Base-by-base conservation (phyloP, 2,113 vertebrate species). In the Pica pica region DNA sequence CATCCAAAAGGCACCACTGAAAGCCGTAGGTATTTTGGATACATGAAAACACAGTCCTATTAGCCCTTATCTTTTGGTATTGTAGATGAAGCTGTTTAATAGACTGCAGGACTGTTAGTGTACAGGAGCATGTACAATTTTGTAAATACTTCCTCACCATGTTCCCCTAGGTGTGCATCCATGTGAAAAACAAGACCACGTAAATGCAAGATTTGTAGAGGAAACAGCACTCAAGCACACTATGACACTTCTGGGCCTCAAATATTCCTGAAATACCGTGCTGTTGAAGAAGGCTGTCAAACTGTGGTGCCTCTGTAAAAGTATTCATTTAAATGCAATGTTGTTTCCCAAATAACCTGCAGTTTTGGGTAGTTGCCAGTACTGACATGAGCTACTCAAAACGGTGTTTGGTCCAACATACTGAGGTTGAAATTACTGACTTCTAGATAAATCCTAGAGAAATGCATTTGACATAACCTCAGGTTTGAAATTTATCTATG, bases 141-240 rank as follows among this genome's bases (percentile, higher is more conserved):
- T 80, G 35, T 88, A 39, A 90, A 35, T 42, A 19, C 37, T 88
- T 12, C 65, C 31, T 91, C 9, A 8, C 37, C 3, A 12, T 63
- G 47, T 65, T 67, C 89, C 94, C 74, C 31, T 96, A 99, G 99
- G 93, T 93, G 64, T 97, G 88, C 96, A 97, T 95, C 96, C 97
- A 13, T 97, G 98, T 47, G 98, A 98, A 93, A 98, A 98, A 67
- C 98, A 98, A 92, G 99, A 98, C 92, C 98, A 98, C 1, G 97
- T 99, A 88, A 99, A 99, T 39, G 98, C 98, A 83, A 97, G 97
- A 85, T 99, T 99, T 96, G 98, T 99, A 90, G 99, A 99, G 91
- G 98, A 99, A 95, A 98, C 98, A 5, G 99, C 99, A 42, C 98
- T 99, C 86, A 99, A 99, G 65, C 99, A 99, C 93, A 99, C 99